Percentiles rank a stretch among this genome's conserved stretches.
These are phyloP conservation scores for Orthosia incerta DNA, from an alignment of 2,888 invertebrate species.

Conservation along the genomic window DNA sequence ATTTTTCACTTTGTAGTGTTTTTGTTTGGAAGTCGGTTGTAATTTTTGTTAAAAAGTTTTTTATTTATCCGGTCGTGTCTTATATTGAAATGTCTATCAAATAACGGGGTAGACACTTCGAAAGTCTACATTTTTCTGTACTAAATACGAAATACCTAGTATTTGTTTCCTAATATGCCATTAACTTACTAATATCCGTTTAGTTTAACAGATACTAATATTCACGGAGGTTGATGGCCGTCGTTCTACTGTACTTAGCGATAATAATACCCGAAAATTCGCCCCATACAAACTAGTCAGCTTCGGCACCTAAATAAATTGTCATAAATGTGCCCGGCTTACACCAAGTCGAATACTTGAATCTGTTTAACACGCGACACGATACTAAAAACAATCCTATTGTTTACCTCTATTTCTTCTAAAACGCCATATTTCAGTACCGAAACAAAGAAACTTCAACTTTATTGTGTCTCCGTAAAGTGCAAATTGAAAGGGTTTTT, in stretches of 20 bases:
- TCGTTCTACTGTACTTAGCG: not conserved
- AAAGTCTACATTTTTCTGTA: no score
- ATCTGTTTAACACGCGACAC: constrained; percentile 61
- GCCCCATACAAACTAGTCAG: constrained; percentile 12
- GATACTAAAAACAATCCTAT: constrained; percentile 61
- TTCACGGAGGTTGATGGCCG: not conserved
- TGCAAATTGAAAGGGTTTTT: constrained; percentile 7
- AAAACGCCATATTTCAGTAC: constrained; percentile 31
- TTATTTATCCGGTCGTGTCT: no score
- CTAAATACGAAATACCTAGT: no score
- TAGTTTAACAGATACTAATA: not conserved
- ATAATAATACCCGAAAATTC: not conserved
- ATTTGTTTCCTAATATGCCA: not conserved
- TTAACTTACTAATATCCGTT: not conserved
- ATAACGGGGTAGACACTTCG: no score
- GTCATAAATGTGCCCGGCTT: constrained; percentile 55
- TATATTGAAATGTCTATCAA: no score
- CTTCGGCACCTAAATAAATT: constrained; percentile 43
- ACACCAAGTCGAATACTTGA: constrained; percentile 58
- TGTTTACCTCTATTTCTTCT: constrained; percentile 35
- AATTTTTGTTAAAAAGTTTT: no score
- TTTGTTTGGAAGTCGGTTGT: no score
- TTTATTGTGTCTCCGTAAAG: not conserved
- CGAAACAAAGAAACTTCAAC: constrained; percentile 5
- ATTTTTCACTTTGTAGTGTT: no score